A percentile compares a stretch with the other conserved stretches of the same genome.
Conservation (phyloP, 2,888 invertebrate genomes). For the Tigriopus californicus region DNA sequence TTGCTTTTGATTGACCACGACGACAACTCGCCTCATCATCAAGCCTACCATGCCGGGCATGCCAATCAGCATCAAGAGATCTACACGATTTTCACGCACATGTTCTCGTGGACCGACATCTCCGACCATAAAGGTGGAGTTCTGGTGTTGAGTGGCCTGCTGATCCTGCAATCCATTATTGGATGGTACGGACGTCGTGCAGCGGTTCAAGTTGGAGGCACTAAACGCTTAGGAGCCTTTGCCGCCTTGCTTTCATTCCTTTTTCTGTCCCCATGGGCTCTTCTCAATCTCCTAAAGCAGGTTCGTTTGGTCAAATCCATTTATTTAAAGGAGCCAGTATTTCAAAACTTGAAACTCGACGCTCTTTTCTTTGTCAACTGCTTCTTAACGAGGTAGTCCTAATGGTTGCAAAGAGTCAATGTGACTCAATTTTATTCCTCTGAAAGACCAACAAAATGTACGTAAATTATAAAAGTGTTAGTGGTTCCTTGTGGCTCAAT, state of each 20-base stretch:
- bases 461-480: too few species aligned
- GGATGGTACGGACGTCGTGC: conserved; percentile 29
- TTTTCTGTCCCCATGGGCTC: conserved; percentile 29
- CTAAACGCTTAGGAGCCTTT: conserved; percentile 32
- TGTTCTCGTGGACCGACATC: conserved; percentile 31
- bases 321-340: too few species aligned
- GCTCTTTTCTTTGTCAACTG: too few species aligned
- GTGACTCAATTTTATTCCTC: too few species aligned
- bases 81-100: conserved; percentile 31
- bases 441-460: too few species aligned
- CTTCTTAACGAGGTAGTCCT: too few species aligned
- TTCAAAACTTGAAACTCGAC: too few species aligned
- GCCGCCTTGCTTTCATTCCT: conserved; percentile 29
- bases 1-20: conserved; percentile 35
- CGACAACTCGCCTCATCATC: conserved; percentile 24
- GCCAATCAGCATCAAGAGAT: conserved; percentile 30
- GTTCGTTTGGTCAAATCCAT: conserved; percentile 21
- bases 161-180: conserved; percentile 29
- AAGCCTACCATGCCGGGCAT: conserved; percentile 23
- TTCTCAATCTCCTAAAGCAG: conserved; percentile 29
- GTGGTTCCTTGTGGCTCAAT: too few species aligned
- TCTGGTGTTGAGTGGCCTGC: conserved; percentile 29
- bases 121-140: conserved; percentile 38
- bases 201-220: conserved; percentile 35
- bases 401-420: too few species aligned